phyloP scores from a whole-genome alignment of 2,797 vertebrate genomes.

The Acanthiza pusilla region DNA sequence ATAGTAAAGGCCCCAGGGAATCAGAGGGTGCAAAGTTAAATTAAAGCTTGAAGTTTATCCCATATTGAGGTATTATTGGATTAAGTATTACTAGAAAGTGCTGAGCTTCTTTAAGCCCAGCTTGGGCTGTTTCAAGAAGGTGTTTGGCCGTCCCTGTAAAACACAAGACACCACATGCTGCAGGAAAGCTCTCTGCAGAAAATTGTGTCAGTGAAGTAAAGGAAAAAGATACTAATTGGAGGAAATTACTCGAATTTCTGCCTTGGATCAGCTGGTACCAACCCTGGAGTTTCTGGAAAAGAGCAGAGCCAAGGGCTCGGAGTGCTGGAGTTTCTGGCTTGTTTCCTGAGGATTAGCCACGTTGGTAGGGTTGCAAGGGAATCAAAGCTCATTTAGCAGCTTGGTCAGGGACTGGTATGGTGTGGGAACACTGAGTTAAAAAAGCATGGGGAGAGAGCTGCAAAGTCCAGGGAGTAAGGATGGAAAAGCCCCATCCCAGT shows the following conservation, averaged over 20 bases:
- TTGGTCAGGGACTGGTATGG: background rate
- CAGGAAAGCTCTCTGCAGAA: background rate
- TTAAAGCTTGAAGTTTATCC: background rate
- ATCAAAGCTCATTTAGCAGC: background rate
- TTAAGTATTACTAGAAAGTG: background rate
- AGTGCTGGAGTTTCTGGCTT: background rate
- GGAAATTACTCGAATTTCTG: constrained; percentile 28
- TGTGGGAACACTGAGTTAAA: background rate
- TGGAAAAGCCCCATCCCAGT: fast-evolving
- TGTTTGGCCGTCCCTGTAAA: background rate
- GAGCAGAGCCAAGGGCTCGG: background rate
- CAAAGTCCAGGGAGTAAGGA: background rate
- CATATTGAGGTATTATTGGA: background rate
- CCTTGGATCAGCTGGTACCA: background rate
- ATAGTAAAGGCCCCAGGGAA: background rate
- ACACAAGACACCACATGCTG: background rate
- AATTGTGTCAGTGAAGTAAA: background rate
- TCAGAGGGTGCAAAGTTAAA: background rate
- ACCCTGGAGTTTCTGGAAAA: background rate
- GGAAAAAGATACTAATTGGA: constrained; percentile 34
- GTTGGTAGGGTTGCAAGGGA: background rate
- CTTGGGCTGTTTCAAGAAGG: background rate
- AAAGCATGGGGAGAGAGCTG: background rate
- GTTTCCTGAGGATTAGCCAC: constrained; percentile 30
- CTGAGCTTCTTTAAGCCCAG: background rate